Evolutionary conservation across 1,140 invertebrate genomes (phyloP), one percentile per base, ranked within the genome.

Genomic region (Bombus superbus): DNA sequence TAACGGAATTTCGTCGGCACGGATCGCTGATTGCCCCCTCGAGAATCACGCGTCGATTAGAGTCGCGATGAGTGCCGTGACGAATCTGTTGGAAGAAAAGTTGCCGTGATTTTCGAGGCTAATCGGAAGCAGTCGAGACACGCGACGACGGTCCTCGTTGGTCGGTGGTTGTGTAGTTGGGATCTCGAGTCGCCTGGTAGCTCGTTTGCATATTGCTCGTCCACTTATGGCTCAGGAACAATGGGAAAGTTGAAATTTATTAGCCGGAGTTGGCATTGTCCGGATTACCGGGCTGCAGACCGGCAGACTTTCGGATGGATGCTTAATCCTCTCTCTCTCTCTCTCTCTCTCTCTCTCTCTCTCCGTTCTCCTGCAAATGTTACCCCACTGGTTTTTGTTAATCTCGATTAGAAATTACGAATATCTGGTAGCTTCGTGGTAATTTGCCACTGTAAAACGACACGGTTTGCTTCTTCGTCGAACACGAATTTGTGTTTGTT

Each of bases 1-100:
- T 85, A 87, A 89, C 72, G 81, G 76, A 89, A 86, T 89, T 88
- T 83, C 81, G 76, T 68, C 38, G 57, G 40, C 42, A 44, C 64
- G 42, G 59, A 40, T 38, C 47, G 59, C 32, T 81, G 73, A 89
- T 89, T 89, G 68, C 75, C 44, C 28, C 25, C 59, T 84, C 73
- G 81, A 77, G 72, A 59, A 59, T 35, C 25, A 6, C 10, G 53
- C 83, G 83, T 40, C 76, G 83, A 80, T 85, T 85, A 80, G 68
- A 79, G 76, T 1, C 25, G 40, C 68, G 28, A 66, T 13, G 47
- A 77, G 77, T 42, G 44, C 64, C 57, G 28, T n/a, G 57, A 81
- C 53, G 85, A 72, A 44, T 71, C 75, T 25, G 74, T 77, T 69
- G 40, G 53, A 68, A 66, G 59, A 86, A 86, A 71, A 83, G 57